Percentiles rank a stretch among this genome's conserved stretches.
phyloP scores from a whole-genome alignment of 2,888 invertebrate species.

The Harpalus rufipes region DNA sequence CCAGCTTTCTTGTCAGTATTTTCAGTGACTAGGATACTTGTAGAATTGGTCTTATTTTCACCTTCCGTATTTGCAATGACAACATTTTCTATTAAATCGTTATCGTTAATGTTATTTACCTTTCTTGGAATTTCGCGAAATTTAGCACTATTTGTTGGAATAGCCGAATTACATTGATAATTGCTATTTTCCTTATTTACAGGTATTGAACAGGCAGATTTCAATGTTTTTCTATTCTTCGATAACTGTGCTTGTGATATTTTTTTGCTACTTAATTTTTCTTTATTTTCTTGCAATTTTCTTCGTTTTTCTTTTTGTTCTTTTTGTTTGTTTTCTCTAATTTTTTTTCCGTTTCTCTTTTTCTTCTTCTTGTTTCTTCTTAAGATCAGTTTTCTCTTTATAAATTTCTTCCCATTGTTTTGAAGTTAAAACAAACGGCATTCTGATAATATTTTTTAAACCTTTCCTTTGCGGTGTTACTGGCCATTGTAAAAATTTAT shows the following conservation, averaged over 20 bases:
- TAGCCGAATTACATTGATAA: conserved; percentile 1
- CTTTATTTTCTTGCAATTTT: background rate
- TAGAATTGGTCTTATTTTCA: background rate
- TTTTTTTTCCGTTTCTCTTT: background rate
- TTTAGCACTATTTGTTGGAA: background rate
- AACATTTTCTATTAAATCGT: background rate
- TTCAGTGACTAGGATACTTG: background rate
- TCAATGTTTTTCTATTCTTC: background rate
- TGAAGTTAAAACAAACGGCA: conserved; percentile 7
- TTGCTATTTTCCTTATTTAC: conserved; percentile 4
- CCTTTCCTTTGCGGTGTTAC: background rate
- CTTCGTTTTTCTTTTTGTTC: conserved; percentile 1
- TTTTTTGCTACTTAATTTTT: background rate
- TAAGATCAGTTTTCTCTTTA: conserved; percentile 13
- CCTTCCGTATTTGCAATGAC: background rate
- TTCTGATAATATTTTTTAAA: background rate
- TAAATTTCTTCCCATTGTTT: conserved; percentile 7
- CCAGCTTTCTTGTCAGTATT: background rate
- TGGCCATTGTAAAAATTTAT: conserved; percentile 6
- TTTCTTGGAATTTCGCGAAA: background rate
- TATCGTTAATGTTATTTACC: background rate
- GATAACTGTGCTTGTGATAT: background rate
- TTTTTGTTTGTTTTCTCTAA: background rate
- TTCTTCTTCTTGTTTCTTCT: conserved; percentile 10
- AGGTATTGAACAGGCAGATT: conserved; percentile 2